Base-by-base conservation (phyloP, 1,140 invertebrate genomes). In the Pseudomyrmex concolor region DNA sequence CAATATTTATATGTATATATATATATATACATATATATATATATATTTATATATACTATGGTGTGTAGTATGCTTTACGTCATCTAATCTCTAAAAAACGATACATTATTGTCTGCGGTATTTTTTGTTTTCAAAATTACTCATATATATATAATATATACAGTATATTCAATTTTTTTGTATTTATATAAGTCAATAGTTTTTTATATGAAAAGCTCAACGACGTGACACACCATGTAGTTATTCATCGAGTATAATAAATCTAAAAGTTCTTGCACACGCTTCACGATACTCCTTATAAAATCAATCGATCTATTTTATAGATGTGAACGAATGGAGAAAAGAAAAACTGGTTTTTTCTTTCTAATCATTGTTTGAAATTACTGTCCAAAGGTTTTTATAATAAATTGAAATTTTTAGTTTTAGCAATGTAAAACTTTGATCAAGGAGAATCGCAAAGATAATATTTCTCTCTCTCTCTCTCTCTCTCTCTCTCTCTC, bases 101-200 rank as follows among this genome's bases (percentile, higher is more conserved):
- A 85, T 91, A 91, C 90, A 91, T 94, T 94, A 94, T 94, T 94
- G 93, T 94, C 93, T 92, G 92, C 90, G 83, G 88, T 92, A 92
- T 71, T 81, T 74, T 71, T 74, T 59, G 77, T 81, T 60, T 80
- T 92, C 90, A 90, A 93, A 91, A 34, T 34, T 92, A 90, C 89
- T 86, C 86, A 66, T 84, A 83, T 82, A 90, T 90, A 82, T 89
- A 90, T 86, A 91, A 82, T 82, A 77, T 87, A 83, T 86, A 84
- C 85, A 73, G 70, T 80, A 83, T 54, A 77, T 77, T 34, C 5
- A 34, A 34, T 34, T 34, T 87, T 77, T 74, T 72, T 51, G 78
- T 85, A 87, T 66, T 86, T 50, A 86, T 80, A 88, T 83, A 84
- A 76, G 86, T 78, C 90, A 91, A 91, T 59, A 91, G 87, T 93